A percentile compares a stretch with the other conserved stretches of the same genome.
phyloP scores from a whole-genome alignment of 2,888 invertebrate genomes.

The Scaptodrosophila latifasciaeformis region DNA sequence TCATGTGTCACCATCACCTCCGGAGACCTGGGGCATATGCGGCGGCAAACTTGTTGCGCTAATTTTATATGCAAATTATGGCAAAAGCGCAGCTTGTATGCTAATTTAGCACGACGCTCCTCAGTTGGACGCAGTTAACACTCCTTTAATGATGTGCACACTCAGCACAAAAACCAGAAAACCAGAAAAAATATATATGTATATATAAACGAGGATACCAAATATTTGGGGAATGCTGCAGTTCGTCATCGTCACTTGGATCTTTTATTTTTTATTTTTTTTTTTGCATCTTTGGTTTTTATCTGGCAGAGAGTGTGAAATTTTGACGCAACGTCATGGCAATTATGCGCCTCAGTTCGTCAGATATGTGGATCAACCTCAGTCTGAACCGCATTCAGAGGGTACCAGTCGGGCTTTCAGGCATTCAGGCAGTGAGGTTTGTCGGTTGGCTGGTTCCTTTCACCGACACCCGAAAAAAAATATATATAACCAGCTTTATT shows the following conservation, averaged over 20 bases:
- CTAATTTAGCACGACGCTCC: constrained; percentile 43
- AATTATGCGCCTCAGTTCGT: constrained; percentile 57
- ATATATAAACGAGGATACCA: too few relatives aligned
- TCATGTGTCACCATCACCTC: constrained; percentile 37
- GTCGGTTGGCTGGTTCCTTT: constrained; percentile 38
- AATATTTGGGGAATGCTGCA: constrained; percentile 58
- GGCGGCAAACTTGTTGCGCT: constrained; percentile 54
- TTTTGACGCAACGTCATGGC: constrained; percentile 62
- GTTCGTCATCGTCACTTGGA: neutral
- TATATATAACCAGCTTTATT: constrained; percentile 17
- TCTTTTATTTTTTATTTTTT: neutral
- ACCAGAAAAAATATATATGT: too few relatives aligned
- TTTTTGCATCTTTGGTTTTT: constrained; percentile 17
- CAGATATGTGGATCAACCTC: constrained; percentile 59
- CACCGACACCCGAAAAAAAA: constrained; percentile 31
- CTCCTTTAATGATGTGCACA: constrained; percentile 53
- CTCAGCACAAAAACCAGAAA: constrained; percentile 10
- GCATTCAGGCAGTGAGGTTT: too few relatives aligned
- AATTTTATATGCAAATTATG: constrained; percentile 68
- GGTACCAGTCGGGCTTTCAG: too few relatives aligned
- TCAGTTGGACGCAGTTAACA: constrained; percentile 30
- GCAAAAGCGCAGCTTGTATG: constrained; percentile 64
- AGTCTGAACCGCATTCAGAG: too few relatives aligned
- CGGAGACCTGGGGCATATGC: constrained; percentile 3
- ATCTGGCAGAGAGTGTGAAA: constrained; percentile 60